phyloP scores from a whole-genome alignment of 2,113 vertebrate species.

The Dryoscopus gambensis region DNA sequence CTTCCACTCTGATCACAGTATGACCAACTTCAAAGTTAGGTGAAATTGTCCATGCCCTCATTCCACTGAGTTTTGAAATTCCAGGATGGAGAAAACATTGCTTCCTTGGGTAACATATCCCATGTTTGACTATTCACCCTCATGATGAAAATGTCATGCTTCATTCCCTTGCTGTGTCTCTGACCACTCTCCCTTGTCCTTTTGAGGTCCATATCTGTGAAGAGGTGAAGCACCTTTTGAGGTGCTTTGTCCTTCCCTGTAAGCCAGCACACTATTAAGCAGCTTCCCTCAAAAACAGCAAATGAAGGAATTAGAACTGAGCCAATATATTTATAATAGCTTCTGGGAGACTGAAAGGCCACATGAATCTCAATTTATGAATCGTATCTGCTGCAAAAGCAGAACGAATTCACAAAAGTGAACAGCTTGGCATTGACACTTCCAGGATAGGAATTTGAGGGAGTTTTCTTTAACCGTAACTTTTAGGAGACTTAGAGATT shows the following conservation, averaged over 20 bases:
- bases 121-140: not conserved
- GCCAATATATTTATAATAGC: not conserved
- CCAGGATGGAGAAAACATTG: not conserved
- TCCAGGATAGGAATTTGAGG: not conserved
- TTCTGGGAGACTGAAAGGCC: not conserved
- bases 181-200: fast-evolving
- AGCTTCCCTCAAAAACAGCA: not conserved
- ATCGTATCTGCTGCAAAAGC: not conserved
- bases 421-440: not conserved
- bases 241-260: not conserved
- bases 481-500: not conserved
- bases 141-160: not conserved
- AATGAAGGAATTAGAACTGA: not conserved
- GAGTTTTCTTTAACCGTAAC: not conserved
- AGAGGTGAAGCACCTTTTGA: not conserved
- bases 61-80: not conserved
- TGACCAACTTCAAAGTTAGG: not conserved
- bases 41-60: not conserved
- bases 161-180: not conserved
- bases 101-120: not conserved
- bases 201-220: not conserved
- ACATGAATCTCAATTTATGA: not conserved
- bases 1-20: not conserved
- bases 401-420: not conserved
- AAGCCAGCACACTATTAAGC: not conserved